Conservation (phyloP, 2,113 vertebrate genomes). For the Chloroceryle aenea region DNA sequence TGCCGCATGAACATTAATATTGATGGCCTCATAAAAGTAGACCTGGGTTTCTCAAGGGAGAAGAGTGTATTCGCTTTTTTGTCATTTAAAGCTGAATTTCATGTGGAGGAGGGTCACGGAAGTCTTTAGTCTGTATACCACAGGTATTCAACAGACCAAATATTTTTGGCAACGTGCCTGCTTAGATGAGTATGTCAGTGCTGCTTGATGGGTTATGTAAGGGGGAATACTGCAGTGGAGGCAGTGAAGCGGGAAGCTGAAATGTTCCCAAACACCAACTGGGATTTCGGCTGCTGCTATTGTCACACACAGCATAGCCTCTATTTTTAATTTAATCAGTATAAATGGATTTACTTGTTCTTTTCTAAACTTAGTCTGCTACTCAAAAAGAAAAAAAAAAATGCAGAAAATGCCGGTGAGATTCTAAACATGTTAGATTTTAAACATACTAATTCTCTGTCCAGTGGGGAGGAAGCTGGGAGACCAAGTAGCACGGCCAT, state of each 20-base stretch:
- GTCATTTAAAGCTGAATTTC: conserved; percentile 5
- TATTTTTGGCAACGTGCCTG: background rate
- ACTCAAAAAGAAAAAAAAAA: background rate
- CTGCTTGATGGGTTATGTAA: conserved; percentile 33
- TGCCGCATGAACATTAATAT: background rate
- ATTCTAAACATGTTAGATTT: background rate
- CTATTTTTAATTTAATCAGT: conserved; percentile 50
- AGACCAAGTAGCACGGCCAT: background rate
- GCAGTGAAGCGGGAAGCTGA: conserved; percentile 28
- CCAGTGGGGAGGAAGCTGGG: background rate
- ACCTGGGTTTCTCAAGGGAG: background rate
- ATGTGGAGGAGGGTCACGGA: background rate
- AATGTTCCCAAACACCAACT: conserved; percentile 32
- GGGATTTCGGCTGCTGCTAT: conserved; percentile 22
- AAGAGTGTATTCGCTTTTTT: background rate
- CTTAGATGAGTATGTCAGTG: background rate
- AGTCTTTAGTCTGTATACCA: background rate
- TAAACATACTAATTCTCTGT: background rate
- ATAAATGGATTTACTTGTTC: conserved; percentile 16
- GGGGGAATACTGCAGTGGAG: background rate
- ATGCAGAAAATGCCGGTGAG: background rate
- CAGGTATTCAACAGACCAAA: background rate
- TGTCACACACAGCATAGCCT: conserved; percentile 30
- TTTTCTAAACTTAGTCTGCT: background rate
- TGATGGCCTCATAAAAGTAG: conserved; percentile 4